These are phyloP conservation scores for Babylonia areolata DNA, from an alignment of 1,140 invertebrate species.

Conservation along the genomic window DNA sequence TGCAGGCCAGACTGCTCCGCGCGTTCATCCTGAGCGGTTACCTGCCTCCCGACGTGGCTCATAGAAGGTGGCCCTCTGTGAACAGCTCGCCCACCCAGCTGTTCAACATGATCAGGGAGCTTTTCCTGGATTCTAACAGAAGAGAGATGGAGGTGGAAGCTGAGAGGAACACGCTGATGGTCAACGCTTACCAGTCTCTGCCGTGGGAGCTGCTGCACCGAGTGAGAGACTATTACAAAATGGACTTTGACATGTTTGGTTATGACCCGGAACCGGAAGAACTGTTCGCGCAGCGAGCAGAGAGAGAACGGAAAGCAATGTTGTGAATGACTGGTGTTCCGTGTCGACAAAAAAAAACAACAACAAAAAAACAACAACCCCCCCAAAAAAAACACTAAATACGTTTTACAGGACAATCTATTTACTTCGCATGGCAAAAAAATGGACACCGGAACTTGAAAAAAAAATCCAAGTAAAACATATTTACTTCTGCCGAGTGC, in stretches of 20 bases:
- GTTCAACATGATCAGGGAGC: neutral
- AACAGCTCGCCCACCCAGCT: neutral
- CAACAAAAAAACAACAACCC: too few species aligned
- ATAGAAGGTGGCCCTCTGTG: neutral
- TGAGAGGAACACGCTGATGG: neutral
- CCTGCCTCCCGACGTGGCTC: constrained; percentile 9
- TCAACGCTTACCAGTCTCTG: constrained; percentile 28
- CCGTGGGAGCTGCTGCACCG: neutral
- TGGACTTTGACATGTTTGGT: constrained; percentile 40
- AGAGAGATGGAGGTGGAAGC: neutral
- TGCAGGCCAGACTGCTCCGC: constrained; percentile 27
- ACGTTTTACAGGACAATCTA: too few species aligned
- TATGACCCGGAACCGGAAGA: constrained; percentile 36
- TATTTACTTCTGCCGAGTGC: too few species aligned
- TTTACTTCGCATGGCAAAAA: too few species aligned
- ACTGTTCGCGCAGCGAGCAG: constrained; percentile 16
- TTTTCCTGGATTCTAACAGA: constrained; percentile 6
- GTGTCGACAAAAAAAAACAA: too few species aligned
- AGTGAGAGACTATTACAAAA: constrained; percentile 9
- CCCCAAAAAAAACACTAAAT: too few species aligned
- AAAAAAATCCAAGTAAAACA: too few species aligned
- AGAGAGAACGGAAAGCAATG: neutral
- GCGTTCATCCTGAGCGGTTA: constrained; percentile 41
- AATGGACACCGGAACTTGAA: too few species aligned
- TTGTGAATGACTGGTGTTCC: constrained; percentile 3